Evolutionary conservation across 2,113 vertebrate species (phyloP).

Genomic region (Cepphus grylle): DNA sequence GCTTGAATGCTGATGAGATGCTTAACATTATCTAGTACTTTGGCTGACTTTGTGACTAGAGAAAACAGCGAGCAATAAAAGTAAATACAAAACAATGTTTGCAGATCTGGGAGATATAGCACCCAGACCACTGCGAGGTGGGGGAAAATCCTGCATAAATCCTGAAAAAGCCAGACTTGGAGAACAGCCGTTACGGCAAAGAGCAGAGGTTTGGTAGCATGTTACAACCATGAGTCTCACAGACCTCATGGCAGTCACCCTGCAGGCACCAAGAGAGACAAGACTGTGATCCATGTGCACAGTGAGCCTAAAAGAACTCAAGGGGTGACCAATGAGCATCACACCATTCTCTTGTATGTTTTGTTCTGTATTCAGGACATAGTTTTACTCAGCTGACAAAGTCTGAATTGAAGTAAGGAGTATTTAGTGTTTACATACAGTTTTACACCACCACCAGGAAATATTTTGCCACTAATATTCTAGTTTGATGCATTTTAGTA

Average conservation of each 20-base stretch:
- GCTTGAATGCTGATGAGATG: constrained; percentile 18
- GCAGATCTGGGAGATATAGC: not conserved
- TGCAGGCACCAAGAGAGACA: not conserved
- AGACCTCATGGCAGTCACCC: not conserved
- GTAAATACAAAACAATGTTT: not conserved
- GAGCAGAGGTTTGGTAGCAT: not conserved
- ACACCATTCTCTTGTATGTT: not conserved
- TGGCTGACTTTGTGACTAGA: not conserved
- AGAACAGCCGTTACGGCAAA: not conserved
- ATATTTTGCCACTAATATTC: not conserved
- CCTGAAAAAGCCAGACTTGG: not conserved
- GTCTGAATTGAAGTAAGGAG: not conserved
- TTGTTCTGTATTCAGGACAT: not conserved
- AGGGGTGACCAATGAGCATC: not conserved
- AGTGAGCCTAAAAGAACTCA: not conserved
- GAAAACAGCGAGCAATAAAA: not conserved
- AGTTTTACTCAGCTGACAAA: not conserved
- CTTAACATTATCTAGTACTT: not conserved
- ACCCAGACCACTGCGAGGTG: not conserved
- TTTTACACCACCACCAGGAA: not conserved
- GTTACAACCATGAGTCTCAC: fast-evolving
- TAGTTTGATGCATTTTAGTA: not conserved
- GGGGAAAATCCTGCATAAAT: not conserved
- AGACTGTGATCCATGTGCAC: not conserved
- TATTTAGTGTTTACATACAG: not conserved